A percentile compares a stretch with the other conserved stretches of the same genome.
These are phyloP conservation scores for Sogatella furcifera DNA, from an alignment of 1,140 invertebrate species.

Conservation along the genomic window DNA sequence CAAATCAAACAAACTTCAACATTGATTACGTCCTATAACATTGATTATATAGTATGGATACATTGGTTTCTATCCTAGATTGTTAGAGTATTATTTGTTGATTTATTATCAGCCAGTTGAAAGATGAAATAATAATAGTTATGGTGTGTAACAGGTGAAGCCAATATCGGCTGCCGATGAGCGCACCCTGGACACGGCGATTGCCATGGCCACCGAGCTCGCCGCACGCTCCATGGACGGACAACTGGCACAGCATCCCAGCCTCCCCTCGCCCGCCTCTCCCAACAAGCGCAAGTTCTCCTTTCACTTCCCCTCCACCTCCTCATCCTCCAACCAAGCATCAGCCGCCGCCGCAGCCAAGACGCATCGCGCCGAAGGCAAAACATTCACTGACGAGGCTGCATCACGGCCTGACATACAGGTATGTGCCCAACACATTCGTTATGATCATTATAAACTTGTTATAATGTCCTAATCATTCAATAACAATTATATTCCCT, in stretches of 20 bases:
- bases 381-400: conserved; percentile 82
- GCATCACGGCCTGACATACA: conserved; percentile 82
- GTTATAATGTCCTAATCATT: too few relatives aligned
- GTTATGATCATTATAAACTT: too few relatives aligned
- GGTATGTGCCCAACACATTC: conserved; percentile 41
- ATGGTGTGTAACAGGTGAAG: conserved; percentile 56
- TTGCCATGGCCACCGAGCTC: conserved; percentile 87
- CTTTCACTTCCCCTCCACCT: conserved; percentile 61
- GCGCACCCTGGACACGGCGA: conserved; percentile 85
- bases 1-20: too few relatives aligned
- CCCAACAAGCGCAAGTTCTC: conserved; percentile 78
- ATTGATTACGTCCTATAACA: too few relatives aligned
- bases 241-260: conserved; percentile 34
- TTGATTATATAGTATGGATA: too few relatives aligned
- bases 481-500: too few relatives aligned
- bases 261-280: conserved; percentile 53
- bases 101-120: too few relatives aligned
- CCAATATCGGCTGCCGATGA: conserved; percentile 89
- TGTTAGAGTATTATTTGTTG: too few relatives aligned
- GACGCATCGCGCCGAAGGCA: conserved; percentile 51
- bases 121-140: too few relatives aligned
- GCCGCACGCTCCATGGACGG: conserved; percentile 80
- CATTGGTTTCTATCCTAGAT: too few relatives aligned
- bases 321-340: conserved; percentile 15
- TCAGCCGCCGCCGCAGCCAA: conserved; percentile 4